Conservation (phyloP, 1,140 invertebrate species). For the Pectinophora gossypiella region DNA sequence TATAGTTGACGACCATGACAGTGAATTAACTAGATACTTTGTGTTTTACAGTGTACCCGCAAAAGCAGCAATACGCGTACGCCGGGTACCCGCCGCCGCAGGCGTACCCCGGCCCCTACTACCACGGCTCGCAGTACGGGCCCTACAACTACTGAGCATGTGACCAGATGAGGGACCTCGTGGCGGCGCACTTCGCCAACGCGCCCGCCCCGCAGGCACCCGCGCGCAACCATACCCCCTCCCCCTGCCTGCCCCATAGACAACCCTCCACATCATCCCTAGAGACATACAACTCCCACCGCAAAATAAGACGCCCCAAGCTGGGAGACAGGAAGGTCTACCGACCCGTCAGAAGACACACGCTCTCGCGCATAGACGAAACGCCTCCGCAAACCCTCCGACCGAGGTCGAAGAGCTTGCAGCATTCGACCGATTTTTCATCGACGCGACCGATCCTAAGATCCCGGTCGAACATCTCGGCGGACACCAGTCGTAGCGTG, state of each 20-base stretch:
- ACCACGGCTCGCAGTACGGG: constrained; percentile 94
- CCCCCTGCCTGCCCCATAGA: constrained; percentile 19
- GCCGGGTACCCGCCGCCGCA: constrained; percentile 87
- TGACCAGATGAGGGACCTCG: constrained; percentile 68
- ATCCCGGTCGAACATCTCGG: constrained; percentile 55
- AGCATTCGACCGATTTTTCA: constrained; percentile 50
- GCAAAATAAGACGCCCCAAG: constrained; percentile 42
- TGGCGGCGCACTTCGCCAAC: constrained; percentile 55
- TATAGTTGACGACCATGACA: too few species aligned
- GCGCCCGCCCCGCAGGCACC: constrained; percentile 61
- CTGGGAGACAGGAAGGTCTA: constrained; percentile 54
- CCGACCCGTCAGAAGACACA: constrained; percentile 49
- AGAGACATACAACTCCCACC: constrained; percentile 59
- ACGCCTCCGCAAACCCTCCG: constrained; percentile 36
- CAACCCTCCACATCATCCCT: constrained; percentile 24
- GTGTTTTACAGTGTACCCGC: constrained; percentile 87
- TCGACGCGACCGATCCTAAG: constrained; percentile 45
- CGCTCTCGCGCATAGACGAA: constrained; percentile 66
- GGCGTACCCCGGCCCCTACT: constrained; percentile 90
- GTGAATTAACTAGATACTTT: not conserved
- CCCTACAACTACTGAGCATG: constrained; percentile 89
- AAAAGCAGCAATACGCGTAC: constrained; percentile 94
- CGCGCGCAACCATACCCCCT: constrained; percentile 48
- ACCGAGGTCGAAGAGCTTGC: constrained; percentile 48
- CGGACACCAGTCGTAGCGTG: constrained; percentile 59